These are phyloP conservation scores for Lithophane ornitopus DNA, from an alignment of 2,888 invertebrate species.

Conservation along the genomic window DNA sequence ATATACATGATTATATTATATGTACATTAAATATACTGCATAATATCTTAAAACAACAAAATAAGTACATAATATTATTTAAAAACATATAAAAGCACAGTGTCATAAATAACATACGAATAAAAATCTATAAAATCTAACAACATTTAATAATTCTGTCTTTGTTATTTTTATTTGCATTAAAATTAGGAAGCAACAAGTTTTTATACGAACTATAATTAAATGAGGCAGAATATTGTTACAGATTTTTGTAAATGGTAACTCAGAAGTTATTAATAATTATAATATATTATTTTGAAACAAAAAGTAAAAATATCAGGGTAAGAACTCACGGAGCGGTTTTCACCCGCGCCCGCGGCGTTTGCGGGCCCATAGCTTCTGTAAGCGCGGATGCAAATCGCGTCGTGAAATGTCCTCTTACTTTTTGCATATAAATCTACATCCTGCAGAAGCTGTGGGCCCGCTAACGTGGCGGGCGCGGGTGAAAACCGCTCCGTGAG, in stretches of 20 bases:
- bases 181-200: background rate
- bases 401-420: no score
- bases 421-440: no score
- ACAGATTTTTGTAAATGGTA: constrained; percentile 28
- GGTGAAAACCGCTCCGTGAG: no score
- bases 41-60: constrained; percentile 4
- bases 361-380: no score
- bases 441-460: no score
- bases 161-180: background rate
- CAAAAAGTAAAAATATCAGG: background rate
- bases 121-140: constrained; percentile 15
- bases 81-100: background rate
- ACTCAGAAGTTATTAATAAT: background rate
- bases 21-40: constrained; percentile 18
- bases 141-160: constrained; percentile 5
- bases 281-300: no score
- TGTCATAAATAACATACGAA: constrained; percentile 19
- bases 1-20: constrained; percentile 39
- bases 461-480: no score
- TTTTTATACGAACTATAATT: background rate
- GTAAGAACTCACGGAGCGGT: no score
- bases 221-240: background rate
- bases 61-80: constrained; percentile 26
- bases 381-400: no score
- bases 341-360: no score